These are phyloP conservation scores for Phyto melanocephala DNA, from an alignment of 2,888 invertebrate genomes.

Conservation along the genomic window DNA sequence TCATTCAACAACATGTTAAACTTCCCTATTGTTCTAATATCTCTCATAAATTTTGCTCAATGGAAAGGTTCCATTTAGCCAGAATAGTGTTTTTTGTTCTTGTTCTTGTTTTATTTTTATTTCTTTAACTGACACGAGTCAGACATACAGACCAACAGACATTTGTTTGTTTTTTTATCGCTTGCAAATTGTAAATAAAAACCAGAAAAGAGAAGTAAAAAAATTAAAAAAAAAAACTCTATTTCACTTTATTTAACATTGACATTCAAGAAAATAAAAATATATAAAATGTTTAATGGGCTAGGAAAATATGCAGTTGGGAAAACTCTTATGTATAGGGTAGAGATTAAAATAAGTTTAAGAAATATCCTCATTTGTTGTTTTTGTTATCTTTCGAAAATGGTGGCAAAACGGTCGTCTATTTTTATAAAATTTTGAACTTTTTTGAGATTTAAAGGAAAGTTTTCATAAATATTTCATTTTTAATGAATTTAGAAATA, in stretches of 20 bases:
- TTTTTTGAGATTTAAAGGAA: too few relatives aligned
- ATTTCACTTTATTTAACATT: conserved; percentile 9
- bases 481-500: too few relatives aligned
- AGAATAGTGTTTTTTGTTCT: not conserved
- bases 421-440: too few relatives aligned
- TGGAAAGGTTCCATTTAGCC: conserved; percentile 1
- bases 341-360: not conserved
- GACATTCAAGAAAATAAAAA: conserved; percentile 24
- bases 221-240: not conserved
- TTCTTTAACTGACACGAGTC: not conserved
- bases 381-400: not conserved
- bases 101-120: conserved; percentile 3
- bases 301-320: not conserved
- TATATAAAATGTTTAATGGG: not conserved
- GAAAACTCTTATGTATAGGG: not conserved
- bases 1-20: not conserved
- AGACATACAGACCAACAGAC: not conserved
- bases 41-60: not conserved
- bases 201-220: not conserved
- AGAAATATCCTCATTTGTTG: not conserved
- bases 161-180: conserved; percentile 31
- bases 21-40: not conserved
- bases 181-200: conserved; percentile 61
- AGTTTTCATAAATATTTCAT: too few relatives aligned
- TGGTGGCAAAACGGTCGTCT: too few relatives aligned